phyloP scores from a whole-genome alignment of 1,140 invertebrate genomes.

The Ooceraea biroi region DNA sequence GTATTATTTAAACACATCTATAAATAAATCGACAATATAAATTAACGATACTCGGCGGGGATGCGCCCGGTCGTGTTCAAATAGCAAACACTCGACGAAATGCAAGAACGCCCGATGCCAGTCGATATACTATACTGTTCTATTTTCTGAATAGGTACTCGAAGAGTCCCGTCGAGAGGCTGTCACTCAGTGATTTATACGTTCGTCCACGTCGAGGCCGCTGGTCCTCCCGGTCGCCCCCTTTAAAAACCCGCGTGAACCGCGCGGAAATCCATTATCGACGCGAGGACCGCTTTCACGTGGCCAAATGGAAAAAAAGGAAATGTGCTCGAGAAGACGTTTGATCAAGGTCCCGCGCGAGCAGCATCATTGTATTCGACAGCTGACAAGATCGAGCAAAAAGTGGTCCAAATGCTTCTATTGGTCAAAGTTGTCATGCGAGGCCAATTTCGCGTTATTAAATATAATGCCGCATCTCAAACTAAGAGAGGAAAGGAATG shows the following conservation, averaged over 20 bases:
- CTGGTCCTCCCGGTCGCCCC: not conserved
- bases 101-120: conserved; percentile 9
- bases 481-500: too few relatives aligned
- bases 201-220: conserved; percentile 74
- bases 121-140: conserved; percentile 72
- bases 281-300: conserved; percentile 37
- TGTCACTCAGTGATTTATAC: conserved; percentile 84
- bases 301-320: not conserved
- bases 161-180: conserved; percentile 80
- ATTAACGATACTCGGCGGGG: conserved; percentile 21
- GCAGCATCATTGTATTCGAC: conserved; percentile 21
- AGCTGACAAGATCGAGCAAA: not conserved
- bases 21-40: not conserved
- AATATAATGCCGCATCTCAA: too few relatives aligned
- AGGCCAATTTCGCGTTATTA: not conserved
- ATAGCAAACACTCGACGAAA: conserved; percentile 57
- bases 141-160: conserved; percentile 81
- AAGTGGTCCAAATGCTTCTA: not conserved
- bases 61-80: conserved; percentile 36
- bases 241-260: conserved; percentile 53
- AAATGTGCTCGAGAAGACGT: conserved; percentile 29
- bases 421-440: conserved; percentile 1
- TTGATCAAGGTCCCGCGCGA: conserved; percentile 47
- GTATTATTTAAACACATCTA: not conserved
- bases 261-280: conserved; percentile 32